These are phyloP conservation scores for Leptobrachium leishanense DNA, from an alignment of 2,113 vertebrate genomes.

Conservation along the genomic window DNA sequence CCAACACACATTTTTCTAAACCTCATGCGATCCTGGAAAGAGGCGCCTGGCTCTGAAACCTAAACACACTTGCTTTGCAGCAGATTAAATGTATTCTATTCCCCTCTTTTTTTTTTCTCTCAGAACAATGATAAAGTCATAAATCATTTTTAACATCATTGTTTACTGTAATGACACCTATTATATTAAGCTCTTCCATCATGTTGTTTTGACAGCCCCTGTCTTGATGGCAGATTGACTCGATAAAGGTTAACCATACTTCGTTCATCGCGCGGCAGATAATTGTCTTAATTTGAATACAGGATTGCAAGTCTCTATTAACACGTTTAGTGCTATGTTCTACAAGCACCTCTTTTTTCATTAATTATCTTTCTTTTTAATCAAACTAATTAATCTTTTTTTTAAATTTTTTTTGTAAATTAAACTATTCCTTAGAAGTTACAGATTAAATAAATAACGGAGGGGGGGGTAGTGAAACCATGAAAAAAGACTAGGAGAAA, in stretches of 20 bases:
- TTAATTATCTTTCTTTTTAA: conserved; percentile 32
- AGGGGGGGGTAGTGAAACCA: no score
- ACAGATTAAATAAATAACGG: not conserved
- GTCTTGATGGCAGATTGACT: conserved; percentile 14
- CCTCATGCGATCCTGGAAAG: no score
- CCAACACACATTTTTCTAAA: no score
- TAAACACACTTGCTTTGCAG: no score
- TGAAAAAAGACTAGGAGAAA: no score
- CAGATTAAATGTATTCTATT: not conserved
- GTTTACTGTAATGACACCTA: not conserved
- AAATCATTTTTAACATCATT: not conserved
- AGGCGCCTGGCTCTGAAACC: no score
- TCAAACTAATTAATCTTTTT: conserved; percentile 8
- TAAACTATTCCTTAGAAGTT: not conserved
- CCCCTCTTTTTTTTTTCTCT: not conserved
- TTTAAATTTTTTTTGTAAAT: not conserved
- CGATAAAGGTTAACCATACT: conserved; percentile 20
- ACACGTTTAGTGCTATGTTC: not conserved
- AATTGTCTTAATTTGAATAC: conserved; percentile 20
- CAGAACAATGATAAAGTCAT: not conserved
- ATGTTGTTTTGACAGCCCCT: conserved; percentile 25
- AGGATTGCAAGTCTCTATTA: conserved; percentile 4
- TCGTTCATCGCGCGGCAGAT: not conserved
- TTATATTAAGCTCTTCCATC: conserved; percentile 20
- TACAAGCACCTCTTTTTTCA: not conserved